Base-by-base conservation (phyloP, 1,140 invertebrate genomes). In the Drosophila equinoxialis region DNA sequence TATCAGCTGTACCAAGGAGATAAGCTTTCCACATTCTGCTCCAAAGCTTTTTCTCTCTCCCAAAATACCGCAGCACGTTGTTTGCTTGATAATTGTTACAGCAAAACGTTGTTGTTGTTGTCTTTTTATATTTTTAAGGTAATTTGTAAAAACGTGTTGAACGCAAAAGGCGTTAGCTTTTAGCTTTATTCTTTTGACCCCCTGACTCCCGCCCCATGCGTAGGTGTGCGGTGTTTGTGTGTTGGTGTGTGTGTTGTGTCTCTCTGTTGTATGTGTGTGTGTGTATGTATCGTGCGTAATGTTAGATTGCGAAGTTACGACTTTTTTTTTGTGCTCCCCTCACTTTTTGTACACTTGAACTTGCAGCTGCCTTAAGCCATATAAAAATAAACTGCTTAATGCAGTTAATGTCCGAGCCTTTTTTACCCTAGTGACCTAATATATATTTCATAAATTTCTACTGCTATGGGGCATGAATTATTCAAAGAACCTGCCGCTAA, bases 381-480 rank as follows among this genome's bases (percentile, higher is more conserved):
- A 73, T 66, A 86, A 77, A 86, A 86, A 86, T 86, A 87, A 86
- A 87, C 84, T 89, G 79, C 83, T 86, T 74, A 30, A 89, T 86
- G 79, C 84, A 86, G 68, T 82, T 87, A 75, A 72, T 8, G 45
- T 51, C 17, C 7, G 6, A 14, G 14, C 5, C 14, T 48, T 6
- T 8, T 51, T 51, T 51, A 51, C 17, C 45, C 45, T 23, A 51
- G 45, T 51, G 45, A 51, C 45, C 45, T 51, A 23, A 51, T 51
- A 51, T 51, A 23, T 51, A 51, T 23, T 51, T 23, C 17, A 51
- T 51, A 17, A 5, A 20, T 10, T 51, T 51, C 3, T 51, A 6
- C 11, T 11, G 45, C 45, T 23, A 51, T 51, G 8, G 6, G 13
- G 42, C 58, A 75, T 75, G 57, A 75, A 35, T 75, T 68, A 68